These are phyloP conservation scores for Gerris buenoi DNA, from an alignment of 1,140 invertebrate species.

Conservation along the genomic window DNA sequence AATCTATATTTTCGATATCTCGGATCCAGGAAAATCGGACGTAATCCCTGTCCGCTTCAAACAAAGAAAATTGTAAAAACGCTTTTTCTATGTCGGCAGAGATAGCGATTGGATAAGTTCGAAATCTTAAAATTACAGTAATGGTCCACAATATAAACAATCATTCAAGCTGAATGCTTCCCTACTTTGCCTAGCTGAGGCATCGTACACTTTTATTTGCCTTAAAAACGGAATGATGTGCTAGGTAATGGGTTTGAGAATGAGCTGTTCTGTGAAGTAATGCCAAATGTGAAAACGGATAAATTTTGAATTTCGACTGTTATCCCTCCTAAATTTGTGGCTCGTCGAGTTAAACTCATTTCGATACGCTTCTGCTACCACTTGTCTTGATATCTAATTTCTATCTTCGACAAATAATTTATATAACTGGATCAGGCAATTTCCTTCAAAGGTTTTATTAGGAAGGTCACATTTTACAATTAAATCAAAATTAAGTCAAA, in stretches of 20 bases:
- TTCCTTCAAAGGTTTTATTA: no score
- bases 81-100: background rate
- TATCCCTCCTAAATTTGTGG: no score
- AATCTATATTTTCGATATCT: background rate
- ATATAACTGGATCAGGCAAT: no score
- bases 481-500: no score
- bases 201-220: background rate
- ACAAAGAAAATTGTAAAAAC: background rate
- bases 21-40: background rate
- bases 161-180: background rate
- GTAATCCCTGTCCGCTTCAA: background rate
- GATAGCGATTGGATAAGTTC: background rate
- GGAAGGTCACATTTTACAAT: no score
- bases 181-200: background rate
- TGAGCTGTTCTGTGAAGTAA: no score
- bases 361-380: no score
- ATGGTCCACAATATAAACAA: background rate
- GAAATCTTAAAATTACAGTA: background rate
- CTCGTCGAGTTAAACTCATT: no score
- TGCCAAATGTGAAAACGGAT: no score
- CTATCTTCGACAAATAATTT: no score
- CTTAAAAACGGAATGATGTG: background rate
- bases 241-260: background rate
- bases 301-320: no score
- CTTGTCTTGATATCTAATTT: no score